Conservation (phyloP, 2,888 invertebrate species). For the Cheiracanthium punctorium region DNA sequence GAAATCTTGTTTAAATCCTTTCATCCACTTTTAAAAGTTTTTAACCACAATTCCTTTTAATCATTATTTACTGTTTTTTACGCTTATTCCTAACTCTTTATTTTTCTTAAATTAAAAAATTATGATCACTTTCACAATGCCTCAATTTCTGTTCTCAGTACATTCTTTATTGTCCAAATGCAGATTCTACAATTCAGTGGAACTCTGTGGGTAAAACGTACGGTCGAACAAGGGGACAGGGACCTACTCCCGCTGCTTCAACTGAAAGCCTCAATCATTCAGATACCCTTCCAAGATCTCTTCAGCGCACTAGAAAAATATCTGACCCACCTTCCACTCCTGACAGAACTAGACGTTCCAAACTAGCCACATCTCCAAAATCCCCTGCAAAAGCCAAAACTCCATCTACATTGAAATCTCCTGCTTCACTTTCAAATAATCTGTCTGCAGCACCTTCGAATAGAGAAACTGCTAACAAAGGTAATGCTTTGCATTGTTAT, state of each 20-base stretch:
- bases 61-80: no score
- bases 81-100: no score
- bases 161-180: no score
- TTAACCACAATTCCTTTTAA: no score
- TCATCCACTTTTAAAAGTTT: no score
- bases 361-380: slow-evolving; percentile 54
- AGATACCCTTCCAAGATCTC: slow-evolving; percentile 52
- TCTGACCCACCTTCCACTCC: slow-evolving; percentile 57
- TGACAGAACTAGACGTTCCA: slow-evolving; percentile 36
- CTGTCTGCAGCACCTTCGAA: slow-evolving; percentile 51
- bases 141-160: no score
- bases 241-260: slow-evolving; percentile 59
- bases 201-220: slow-evolving; percentile 46
- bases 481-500: neutral
- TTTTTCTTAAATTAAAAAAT: no score
- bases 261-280: slow-evolving; percentile 63
- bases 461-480: slow-evolving; percentile 36
- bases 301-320: slow-evolving; percentile 52
- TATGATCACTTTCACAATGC: no score
- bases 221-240: slow-evolving; percentile 50
- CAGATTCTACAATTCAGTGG: slow-evolving; percentile 56
- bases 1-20: no score
- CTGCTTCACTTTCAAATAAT: slow-evolving; percentile 58
- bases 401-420: slow-evolving; percentile 62
- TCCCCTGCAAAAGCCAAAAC: slow-evolving; percentile 58